Evolutionary conservation across 2,888 invertebrate genomes (phyloP).

Genomic region (Blastobasis lacticolella): DNA sequence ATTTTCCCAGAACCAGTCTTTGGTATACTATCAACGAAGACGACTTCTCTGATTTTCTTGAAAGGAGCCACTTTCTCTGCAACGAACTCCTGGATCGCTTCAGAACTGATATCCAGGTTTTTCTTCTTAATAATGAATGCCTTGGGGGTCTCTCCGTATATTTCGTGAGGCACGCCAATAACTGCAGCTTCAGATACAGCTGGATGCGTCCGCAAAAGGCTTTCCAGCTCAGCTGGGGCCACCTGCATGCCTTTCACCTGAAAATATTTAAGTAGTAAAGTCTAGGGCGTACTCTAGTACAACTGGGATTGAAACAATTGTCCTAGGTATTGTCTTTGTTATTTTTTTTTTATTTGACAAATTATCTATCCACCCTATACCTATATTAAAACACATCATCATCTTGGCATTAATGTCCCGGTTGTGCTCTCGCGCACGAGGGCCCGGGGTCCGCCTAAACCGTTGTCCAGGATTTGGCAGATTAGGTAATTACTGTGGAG

Average conservation of each 20-base stretch:
- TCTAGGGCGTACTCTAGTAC: no score
- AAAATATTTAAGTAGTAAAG: not conserved
- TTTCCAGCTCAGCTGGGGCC: slow-evolving; percentile 92
- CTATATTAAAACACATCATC: no score
- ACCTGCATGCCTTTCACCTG: slow-evolving; percentile 85
- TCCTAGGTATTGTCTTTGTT: no score
- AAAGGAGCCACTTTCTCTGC: slow-evolving; percentile 82
- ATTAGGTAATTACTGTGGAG: no score
- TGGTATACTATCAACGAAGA: slow-evolving; percentile 81
- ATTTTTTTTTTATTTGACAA: no score
- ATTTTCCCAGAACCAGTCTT: slow-evolving; percentile 88
- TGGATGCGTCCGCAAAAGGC: slow-evolving; percentile 81
- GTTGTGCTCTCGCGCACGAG: no score
- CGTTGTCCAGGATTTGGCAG: no score
- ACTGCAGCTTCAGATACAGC: slow-evolving; percentile 89
- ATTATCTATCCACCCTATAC: no score
- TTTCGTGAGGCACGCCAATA: slow-evolving; percentile 82
- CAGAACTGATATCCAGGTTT: slow-evolving; percentile 53
- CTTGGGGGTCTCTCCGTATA: slow-evolving; percentile 84
- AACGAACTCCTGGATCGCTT: slow-evolving; percentile 70
- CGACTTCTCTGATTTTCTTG: slow-evolving; percentile 81
- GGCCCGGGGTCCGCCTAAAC: no score
- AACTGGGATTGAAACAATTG: no score
- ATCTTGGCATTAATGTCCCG: no score
- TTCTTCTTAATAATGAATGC: slow-evolving; percentile 81